Evolutionary conservation across 2,113 vertebrate species (phyloP).

Genomic region (Mustela lutreola): DNA sequence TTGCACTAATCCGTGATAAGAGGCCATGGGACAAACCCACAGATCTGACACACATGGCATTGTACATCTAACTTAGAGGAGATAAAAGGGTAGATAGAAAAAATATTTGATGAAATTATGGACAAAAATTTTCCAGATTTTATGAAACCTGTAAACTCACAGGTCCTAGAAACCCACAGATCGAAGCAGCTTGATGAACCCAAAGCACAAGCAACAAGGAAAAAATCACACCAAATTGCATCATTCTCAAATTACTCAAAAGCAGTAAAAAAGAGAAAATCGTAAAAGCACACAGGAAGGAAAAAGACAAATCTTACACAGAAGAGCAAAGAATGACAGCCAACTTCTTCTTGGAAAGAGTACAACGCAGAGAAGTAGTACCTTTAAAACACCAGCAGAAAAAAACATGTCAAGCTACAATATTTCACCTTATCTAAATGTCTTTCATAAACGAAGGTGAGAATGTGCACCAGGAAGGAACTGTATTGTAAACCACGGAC

Average conservation of each 20-base stretch:
- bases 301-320: not conserved
- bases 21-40: no score
- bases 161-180: not conserved
- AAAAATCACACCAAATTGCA: not conserved
- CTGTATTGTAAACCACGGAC: fast-evolving
- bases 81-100: not conserved
- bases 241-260: not conserved
- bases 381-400: not conserved
- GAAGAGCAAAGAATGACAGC: not conserved
- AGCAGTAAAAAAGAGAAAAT: not conserved
- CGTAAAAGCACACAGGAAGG: not conserved
- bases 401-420: not conserved
- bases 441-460: not conserved
- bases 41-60: fast-evolving
- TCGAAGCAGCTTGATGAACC: not conserved
- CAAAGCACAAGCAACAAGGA: not conserved
- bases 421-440: not conserved
- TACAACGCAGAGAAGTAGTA: not conserved
- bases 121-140: not conserved
- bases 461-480: not conserved
- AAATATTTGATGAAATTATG: not conserved
- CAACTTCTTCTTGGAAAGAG: not conserved
- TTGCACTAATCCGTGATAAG: not conserved
- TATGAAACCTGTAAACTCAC: not conserved
- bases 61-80: not conserved